Evolutionary conservation across 2,797 vertebrate genomes (phyloP).

Genomic region (Psittacula echo): DNA sequence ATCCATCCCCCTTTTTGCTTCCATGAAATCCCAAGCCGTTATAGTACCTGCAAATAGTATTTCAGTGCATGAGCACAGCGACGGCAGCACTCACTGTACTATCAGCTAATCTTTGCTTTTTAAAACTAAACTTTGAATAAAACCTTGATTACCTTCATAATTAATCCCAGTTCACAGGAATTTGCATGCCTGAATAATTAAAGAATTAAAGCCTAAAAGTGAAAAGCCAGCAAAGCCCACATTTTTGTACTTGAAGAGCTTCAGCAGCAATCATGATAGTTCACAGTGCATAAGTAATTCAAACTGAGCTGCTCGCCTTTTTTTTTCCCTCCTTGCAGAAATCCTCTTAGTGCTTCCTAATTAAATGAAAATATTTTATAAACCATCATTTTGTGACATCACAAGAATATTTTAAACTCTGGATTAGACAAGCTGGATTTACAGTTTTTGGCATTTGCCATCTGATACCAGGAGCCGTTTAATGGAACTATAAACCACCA

Average conservation of each 20-base stretch:
- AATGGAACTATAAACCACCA: neutral
- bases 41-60: neutral
- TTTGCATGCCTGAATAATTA: slow-evolving; percentile 24
- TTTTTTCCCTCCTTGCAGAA: slow-evolving; percentile 14
- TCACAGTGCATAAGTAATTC: slow-evolving; percentile 43
- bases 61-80: neutral
- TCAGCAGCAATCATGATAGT: neutral
- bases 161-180: neutral
- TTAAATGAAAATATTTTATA: slow-evolving; percentile 63
- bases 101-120: neutral
- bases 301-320: neutral
- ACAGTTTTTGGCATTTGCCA: accelerated
- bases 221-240: neutral
- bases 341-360: slow-evolving; percentile 59
- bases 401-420: slow-evolving; percentile 38
- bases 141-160: slow-evolving; percentile 25
- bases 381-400: slow-evolving; percentile 35
- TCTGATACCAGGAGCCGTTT: neutral
- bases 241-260: slow-evolving; percentile 34
- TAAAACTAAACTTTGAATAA: neutral
- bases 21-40: neutral
- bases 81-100: neutral
- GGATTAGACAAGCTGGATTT: slow-evolving; percentile 35
- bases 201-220: slow-evolving; percentile 14
- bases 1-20: no score